Evolutionary conservation across 2,113 vertebrate genomes (phyloP).

Genomic region (Tylochromis polylepis): DNA sequence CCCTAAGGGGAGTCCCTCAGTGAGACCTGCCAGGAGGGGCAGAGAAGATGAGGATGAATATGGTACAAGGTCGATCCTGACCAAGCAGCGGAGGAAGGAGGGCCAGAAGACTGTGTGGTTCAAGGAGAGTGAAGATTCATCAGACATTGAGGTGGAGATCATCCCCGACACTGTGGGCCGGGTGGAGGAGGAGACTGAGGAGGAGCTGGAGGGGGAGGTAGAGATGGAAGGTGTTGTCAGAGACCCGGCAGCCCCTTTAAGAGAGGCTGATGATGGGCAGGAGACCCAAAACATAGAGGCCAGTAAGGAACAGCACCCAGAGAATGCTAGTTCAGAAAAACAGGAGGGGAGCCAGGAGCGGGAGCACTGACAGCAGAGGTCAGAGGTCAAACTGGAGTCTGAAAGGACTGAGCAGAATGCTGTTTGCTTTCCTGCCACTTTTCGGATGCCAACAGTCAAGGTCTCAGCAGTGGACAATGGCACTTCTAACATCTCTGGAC

Average conservation of each 20-base stretch:
- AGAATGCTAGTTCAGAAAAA: neutral
- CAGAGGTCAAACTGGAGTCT: slow-evolving; percentile 13
- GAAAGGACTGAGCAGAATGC: neutral
- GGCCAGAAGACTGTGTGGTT: slow-evolving; percentile 82
- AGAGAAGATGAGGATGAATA: slow-evolving; percentile 47
- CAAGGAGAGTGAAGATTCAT: slow-evolving; percentile 76
- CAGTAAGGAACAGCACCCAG: neutral
- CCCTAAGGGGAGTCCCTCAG: slow-evolving; percentile 42
- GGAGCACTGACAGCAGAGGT: slow-evolving; percentile 33
- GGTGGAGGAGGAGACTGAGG: slow-evolving; percentile 61
- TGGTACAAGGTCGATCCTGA: slow-evolving; percentile 56
- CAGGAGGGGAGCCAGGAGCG: neutral
- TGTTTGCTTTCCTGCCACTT: slow-evolving; percentile 8
- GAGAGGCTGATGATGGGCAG: neutral
- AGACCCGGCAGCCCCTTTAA: slow-evolving; percentile 48
- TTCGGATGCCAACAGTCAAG: neutral
- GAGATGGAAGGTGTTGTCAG: slow-evolving; percentile 49
- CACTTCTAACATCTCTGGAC: neutral
- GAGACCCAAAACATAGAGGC: neutral
- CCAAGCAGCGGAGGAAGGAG: slow-evolving; percentile 69
- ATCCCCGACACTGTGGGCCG: slow-evolving; percentile 72
- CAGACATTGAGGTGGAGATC: slow-evolving; percentile 78
- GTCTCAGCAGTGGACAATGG: neutral
- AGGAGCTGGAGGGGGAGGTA: slow-evolving; percentile 50
- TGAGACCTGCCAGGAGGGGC: neutral